These are phyloP conservation scores for Spilogale gracilis DNA, from an alignment of 2,113 vertebrate genomes.

Conservation along the genomic window DNA sequence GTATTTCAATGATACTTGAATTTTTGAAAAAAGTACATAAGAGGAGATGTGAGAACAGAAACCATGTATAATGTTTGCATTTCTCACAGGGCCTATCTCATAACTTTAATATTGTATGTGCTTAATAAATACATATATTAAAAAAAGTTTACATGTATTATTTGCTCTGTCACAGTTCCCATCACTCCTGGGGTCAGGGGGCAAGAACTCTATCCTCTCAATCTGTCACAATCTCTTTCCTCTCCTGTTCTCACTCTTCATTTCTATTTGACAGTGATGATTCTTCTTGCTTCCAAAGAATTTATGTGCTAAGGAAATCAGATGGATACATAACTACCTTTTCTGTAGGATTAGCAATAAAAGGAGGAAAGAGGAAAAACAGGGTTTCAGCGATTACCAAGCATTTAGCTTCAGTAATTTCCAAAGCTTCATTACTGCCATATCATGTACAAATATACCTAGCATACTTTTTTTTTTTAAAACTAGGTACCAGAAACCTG, in stretches of 20 bases:
- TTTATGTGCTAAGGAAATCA: not conserved
- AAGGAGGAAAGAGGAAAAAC: not conserved
- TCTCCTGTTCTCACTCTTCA: not conserved
- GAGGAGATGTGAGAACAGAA: not conserved
- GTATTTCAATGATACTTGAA: not conserved
- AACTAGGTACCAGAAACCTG: slow-evolving; percentile 2
- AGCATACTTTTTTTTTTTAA: not conserved
- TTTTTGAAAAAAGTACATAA: not conserved
- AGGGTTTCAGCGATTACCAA: not conserved
- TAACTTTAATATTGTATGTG: not conserved
- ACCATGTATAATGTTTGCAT: not conserved
- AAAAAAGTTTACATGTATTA: not conserved
- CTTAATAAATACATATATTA: not conserved
- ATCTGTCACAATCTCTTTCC: not conserved
- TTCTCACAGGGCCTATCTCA: not conserved
- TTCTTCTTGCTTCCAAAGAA: not conserved
- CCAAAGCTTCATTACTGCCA: not conserved
- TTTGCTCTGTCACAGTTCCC: not conserved
- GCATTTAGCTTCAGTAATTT: slow-evolving; percentile 33
- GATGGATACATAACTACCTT: not conserved
- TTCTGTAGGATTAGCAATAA: not conserved
- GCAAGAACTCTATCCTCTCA: not conserved
- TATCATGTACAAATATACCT: not conserved
- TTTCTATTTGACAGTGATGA: not conserved
- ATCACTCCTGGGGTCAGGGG: not conserved